phyloP scores from a whole-genome alignment of 2,113 vertebrate genomes.

The Seriola aureovittata region DNA sequence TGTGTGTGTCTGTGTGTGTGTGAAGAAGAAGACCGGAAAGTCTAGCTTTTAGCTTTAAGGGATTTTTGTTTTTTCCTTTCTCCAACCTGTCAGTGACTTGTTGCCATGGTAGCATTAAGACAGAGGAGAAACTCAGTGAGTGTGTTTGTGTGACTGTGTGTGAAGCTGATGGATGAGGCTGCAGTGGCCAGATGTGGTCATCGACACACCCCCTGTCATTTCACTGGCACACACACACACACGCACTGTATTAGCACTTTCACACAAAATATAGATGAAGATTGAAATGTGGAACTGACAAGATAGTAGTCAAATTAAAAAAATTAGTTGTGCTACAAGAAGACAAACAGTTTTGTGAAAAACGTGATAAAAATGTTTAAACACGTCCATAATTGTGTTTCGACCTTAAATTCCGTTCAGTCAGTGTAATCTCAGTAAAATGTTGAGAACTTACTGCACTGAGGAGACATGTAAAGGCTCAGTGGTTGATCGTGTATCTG shows the following conservation, averaged over 20 bases:
- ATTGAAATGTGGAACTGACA: conserved; percentile 3
- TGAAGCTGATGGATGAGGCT: conserved; percentile 1
- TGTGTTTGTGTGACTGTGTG: conserved; percentile 9
- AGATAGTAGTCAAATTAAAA: background rate
- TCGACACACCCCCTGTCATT: conserved; percentile 24
- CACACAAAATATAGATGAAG: background rate
- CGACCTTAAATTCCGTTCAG: too few species aligned
- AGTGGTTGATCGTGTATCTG: background rate
- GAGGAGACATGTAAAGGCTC: background rate
- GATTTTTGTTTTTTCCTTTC: conserved; percentile 23
- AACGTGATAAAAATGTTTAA: background rate
- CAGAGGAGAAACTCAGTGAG: conserved; percentile 6
- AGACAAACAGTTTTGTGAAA: too few species aligned
- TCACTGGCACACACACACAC: background rate
- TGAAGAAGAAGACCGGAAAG: background rate
- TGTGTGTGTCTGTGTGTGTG: background rate
- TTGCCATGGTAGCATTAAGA: conserved; percentile 67
- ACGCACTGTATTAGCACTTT: background rate
- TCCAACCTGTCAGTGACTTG: conserved; percentile 62
- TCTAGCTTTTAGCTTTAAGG: conserved; percentile 35
- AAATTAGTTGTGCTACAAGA: too few species aligned
- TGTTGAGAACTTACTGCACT: background rate
- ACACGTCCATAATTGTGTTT: background rate
- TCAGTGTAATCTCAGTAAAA: background rate
- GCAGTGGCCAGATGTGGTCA: conserved; percentile 28